Base-by-base conservation (phyloP, 1,140 invertebrate species). In the Macrostomum lignano region DNA sequence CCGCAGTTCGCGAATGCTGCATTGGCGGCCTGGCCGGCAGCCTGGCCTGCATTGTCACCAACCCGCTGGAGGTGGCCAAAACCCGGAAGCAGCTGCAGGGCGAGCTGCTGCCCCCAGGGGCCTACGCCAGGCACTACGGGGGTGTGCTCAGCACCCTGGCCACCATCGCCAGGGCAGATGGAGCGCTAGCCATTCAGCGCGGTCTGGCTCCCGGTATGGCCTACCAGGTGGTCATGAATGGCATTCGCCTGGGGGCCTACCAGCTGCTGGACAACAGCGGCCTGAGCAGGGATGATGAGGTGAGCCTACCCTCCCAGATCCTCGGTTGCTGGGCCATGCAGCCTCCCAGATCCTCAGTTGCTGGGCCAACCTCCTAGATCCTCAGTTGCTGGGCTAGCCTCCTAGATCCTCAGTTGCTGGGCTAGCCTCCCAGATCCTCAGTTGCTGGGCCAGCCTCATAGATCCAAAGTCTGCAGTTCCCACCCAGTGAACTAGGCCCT, bases 41-140 rank as follows among this genome's bases (percentile, higher is more conserved):
- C 31, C 62, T 67, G 17, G 69, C 70, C 3, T 67, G 66, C 17
- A 51, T 67, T 37, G 66, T 72, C 38, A 71, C 68, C 3, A 72
- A 72, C 44, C 70, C 69, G 0, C 48, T 82, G 22, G 78, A 88
- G 49, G 74, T 82, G 1, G 65, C 81, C 1, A 86, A 86, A 58
- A 82, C 74, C 5, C 63, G 77, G n/a, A 66, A 84, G 44, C 78
- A 86, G 49, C 56, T 84, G 1, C 78, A 84, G 55, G 78, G 78
- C 7, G 78, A 86, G 49, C 48, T 84, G 10, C 63, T 67, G 38
- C 65, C 67, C 1, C 60, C 63, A 22, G 73, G 73, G 1, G 48
- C 64, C 1, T 70, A 70, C 40, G 50, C 52, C 7, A 61, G 60
- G 17, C 56, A 64, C 39, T 72, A 70, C 40, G 58, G 35, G 22